phyloP scores from a whole-genome alignment of 2,113 vertebrate genomes.

The Cyanoderma ruficeps region DNA sequence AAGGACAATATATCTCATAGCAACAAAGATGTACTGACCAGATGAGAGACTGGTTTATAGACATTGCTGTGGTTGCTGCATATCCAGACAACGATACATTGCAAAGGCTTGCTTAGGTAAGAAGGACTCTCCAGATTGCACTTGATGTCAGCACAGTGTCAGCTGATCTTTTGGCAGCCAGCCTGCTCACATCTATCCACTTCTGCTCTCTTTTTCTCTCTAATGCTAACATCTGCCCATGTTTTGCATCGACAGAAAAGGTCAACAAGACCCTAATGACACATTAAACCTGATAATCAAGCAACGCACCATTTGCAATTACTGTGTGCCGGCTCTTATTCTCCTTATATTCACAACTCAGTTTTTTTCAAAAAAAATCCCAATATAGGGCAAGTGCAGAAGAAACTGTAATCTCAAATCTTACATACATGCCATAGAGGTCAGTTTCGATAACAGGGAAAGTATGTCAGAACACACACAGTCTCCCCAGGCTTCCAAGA shows the following conservation, averaged over 20 bases:
- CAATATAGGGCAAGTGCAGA: neutral
- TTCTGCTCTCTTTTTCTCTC: conserved; percentile 4
- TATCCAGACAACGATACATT: rapidly evolving
- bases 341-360: neutral
- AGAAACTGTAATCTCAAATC: neutral
- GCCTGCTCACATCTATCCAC: neutral
- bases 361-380: neutral
- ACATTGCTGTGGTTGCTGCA: neutral
- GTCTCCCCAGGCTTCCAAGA: neutral
- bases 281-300: conserved; percentile 16
- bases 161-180: conserved; percentile 6
- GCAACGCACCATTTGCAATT: neutral
- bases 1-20: neutral
- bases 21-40: neutral
- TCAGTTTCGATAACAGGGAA: neutral
- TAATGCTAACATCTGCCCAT: conserved; percentile 30
- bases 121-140: conserved; percentile 3
- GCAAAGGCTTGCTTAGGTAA: neutral
- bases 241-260: neutral
- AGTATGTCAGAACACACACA: neutral
- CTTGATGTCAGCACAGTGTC: conserved; percentile 11
- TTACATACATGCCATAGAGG: rapidly evolving
- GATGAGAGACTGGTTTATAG: neutral
- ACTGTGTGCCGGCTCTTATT: rapidly evolving
- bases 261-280: conserved; percentile 1